Evolutionary conservation across 2,113 vertebrate species (phyloP).

Genomic region (Theropithecus gelada): DNA sequence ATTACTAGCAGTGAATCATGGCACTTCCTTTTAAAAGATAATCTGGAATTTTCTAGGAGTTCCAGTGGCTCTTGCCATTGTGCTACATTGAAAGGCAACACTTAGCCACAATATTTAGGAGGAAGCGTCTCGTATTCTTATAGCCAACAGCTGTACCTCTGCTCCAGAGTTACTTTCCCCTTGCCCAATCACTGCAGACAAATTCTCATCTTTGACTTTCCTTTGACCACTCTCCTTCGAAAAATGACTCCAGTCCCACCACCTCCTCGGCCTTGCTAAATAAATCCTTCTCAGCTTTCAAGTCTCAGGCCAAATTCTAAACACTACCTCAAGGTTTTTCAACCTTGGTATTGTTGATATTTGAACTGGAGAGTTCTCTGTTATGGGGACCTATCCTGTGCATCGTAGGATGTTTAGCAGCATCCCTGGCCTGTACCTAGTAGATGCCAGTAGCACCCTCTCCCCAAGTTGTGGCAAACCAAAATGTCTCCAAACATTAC

Average conservation of each 20-base stretch:
- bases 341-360: not conserved
- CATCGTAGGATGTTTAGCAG: no score
- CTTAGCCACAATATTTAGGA: not conserved
- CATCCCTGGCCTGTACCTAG: not conserved
- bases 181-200: no score
- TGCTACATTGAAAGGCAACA: conserved; percentile 27
- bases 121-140: not conserved
- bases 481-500: not conserved
- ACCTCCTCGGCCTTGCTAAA: not conserved
- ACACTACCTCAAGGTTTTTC: not conserved
- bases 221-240: not conserved
- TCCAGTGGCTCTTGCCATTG: not conserved
- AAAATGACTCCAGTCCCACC: not conserved
- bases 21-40: not conserved
- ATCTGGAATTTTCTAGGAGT: not conserved
- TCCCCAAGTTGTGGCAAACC: not conserved
- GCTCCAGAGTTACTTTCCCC: not conserved
- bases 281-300: not conserved
- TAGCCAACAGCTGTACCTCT: not conserved
- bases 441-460: not conserved
- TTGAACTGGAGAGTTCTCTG: not conserved
- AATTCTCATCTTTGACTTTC: not conserved
- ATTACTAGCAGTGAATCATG: not conserved
- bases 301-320: not conserved
- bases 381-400: not conserved